Conservation (phyloP, 2,797 vertebrate genomes). For the Leucoraja ocellata region DNA sequence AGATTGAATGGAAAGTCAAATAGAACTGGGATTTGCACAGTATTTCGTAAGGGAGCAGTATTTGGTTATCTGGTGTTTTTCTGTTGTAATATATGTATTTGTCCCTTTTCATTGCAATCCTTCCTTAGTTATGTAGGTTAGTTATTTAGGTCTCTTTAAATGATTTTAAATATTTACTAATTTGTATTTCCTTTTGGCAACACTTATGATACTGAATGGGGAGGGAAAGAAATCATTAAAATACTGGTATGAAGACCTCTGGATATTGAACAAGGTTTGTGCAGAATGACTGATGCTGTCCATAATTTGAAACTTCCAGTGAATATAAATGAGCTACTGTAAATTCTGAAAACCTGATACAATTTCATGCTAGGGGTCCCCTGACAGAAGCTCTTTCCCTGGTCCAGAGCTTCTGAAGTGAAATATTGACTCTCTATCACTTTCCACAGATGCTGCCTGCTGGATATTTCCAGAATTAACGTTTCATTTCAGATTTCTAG, state of each 20-base stretch:
- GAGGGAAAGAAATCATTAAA: too few species aligned
- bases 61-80: neutral
- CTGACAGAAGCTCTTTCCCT: too few species aligned
- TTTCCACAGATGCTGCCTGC: too few species aligned
- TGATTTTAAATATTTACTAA: neutral
- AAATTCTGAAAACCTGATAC: too few species aligned
- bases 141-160: neutral
- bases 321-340: too few species aligned
- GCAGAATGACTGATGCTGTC: neutral
- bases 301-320: neutral
- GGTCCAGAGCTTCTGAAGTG: too few species aligned
- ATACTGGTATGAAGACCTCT: neutral
- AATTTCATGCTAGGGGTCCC: too few species aligned
- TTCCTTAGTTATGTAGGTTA: neutral
- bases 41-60: neutral
- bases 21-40: neutral
- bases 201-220: neutral
- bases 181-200: neutral
- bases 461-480: too few species aligned
- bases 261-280: neutral
- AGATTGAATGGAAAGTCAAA: constrained; percentile 6
- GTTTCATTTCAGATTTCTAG: too few species aligned
- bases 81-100: neutral
- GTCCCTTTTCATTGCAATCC: neutral
- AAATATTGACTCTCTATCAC: too few species aligned